phyloP scores from a whole-genome alignment of 2,888 invertebrate species.

The Ormyrus labotus region DNA sequence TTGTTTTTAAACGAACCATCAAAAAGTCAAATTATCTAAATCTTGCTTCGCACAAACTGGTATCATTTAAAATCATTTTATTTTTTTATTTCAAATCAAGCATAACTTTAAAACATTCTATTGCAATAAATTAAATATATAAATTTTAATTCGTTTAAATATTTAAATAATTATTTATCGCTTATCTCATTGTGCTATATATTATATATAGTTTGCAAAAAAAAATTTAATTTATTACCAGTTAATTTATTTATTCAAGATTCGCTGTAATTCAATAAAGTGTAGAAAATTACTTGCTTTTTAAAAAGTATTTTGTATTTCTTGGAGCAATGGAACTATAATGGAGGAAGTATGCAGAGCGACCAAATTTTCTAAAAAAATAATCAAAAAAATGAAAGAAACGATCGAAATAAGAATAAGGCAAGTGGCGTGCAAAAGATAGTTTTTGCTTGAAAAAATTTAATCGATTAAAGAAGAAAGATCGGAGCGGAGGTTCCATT shows the following conservation, averaged over 20 bases:
- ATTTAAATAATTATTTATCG: too few relatives aligned
- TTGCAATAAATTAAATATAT: too few relatives aligned
- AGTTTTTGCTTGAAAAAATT: conserved; percentile 11
- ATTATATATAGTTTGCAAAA: too few relatives aligned
- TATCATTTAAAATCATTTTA: neutral
- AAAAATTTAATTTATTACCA: too few relatives aligned
- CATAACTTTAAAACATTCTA: neutral
- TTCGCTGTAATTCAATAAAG: too few relatives aligned
- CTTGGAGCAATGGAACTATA: too few relatives aligned
- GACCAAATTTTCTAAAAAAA: neutral
- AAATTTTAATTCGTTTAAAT: too few relatives aligned
- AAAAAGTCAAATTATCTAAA: neutral
- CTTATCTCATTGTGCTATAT: too few relatives aligned
- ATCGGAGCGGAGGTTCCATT: conserved; percentile 32
- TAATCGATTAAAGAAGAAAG: conserved; percentile 37
- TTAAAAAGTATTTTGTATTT: too few relatives aligned
- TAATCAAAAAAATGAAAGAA: neutral
- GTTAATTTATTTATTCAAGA: too few relatives aligned
- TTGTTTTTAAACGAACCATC: neutral
- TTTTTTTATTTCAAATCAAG: neutral
- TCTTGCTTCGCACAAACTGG: neutral
- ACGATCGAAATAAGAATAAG: neutral
- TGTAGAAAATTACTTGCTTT: too few relatives aligned
- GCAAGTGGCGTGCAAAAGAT: neutral
- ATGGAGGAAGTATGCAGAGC: too few relatives aligned